Base-by-base conservation (phyloP, 2,113 vertebrate genomes). In the Gymnarchus niloticus region DNA sequence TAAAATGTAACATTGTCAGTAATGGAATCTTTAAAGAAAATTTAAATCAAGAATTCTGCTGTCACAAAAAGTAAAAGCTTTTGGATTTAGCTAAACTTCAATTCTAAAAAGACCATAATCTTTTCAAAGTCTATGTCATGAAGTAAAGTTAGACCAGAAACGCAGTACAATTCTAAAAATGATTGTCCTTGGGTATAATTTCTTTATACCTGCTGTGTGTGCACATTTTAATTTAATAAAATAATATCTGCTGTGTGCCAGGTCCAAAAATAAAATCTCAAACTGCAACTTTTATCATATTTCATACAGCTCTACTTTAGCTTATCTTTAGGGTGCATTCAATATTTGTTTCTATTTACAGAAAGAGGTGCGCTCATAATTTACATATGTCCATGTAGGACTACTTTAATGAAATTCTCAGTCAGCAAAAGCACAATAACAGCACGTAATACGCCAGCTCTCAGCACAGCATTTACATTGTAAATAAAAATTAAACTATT, bases 231-330 rank as follows among this genome's bases (percentile, higher is more conserved):
- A 56, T 54, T 54, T 54, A 82, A 82, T 82, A 54, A 82, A 82
- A n/a, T n/a, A 82, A 82, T 54, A 54, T 25, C 25, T 82, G 17
- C 80, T 52, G 19, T 81, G 78, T 81, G 25, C 48, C 14, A 54
- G 23, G 49, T 21, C 80, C 80, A 82, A 82, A 82, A 54, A 82
- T 82, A 82, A 82, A 81, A 56, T 54, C 28, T 82, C 80, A 51
- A 51, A 82, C 80, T 54, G 48, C 80, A 82, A 82, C 80, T 82
- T 82, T 82, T 54, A 82, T 54, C 51, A 54, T 54, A 82, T 54
- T 54, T 82, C 49, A 82, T 54, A 19, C 51, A 44, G 49, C 49
- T n/a, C 78, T 81, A 46, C 78, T 28, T 81, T 81, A 49, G 23
- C 8, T 80, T 80, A n/a, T 48, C 78, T 54, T 54, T 51, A 56